Base-by-base conservation (phyloP, 2,888 invertebrate species). In the Holacanthella duospinosa region DNA sequence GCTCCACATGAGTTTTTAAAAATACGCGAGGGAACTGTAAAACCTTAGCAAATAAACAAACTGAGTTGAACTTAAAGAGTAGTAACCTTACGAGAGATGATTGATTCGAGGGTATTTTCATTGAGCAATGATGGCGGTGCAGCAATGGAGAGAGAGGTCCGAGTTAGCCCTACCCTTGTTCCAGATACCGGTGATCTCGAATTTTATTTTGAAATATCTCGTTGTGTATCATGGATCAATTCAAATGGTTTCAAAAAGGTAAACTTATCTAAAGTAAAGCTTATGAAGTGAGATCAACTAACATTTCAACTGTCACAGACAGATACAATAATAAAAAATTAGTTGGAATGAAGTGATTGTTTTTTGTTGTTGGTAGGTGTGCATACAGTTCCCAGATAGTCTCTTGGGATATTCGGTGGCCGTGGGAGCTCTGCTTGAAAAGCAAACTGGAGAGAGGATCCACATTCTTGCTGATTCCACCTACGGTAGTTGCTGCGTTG, bases 401-500 rank as follows among this genome's bases (percentile, higher is more conserved):
- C 80, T 91, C 62, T 79, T 94, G 61, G 75, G 78, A 26, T 83
- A 86, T 74, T 85, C 92, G 64, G 82, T 84, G 2, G 78, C 81
- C 64, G 83, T 94, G 64, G 84, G 85, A 64, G 73, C 79, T 12
- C 74, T 75, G 64, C 76, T 87, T 44, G 79, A 82, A 73, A 71
- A 76, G 44, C 69, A 73, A n/a, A 74, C 81, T 29, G 80, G 82
- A 43, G 81, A 82, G 74, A 83, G 85, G 74, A 79, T 89, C 1
- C 93, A 86, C 74, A 85, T 94, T 73, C 80, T 95, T 62, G 93
- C 89, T 1, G 94, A 95, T 75, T 93, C 93, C 9, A 87, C 92
- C 0, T 94, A 92, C 77, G 93, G 91, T 70, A 93, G 92, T 77
- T 93, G 93, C 77, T 93, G 93, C 76, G 85, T 91, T 1, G 93